These are phyloP conservation scores for Leptinotarsa tumamoca DNA, from an alignment of 2,888 invertebrate genomes.

Conservation along the genomic window DNA sequence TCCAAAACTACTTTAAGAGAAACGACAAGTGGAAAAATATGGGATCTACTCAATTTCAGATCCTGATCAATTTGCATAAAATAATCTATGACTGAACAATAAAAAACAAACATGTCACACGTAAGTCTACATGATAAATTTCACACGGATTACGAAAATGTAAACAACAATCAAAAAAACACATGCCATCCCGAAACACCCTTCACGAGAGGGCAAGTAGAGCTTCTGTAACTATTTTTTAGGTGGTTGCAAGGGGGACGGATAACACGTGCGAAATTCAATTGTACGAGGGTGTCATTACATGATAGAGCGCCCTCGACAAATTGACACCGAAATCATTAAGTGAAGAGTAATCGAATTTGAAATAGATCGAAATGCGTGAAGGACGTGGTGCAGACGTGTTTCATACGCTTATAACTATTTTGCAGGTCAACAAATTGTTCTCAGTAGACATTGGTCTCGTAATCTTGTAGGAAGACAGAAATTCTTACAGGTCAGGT, in stretches of 20 bases:
- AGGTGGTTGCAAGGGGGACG: constrained; percentile 46
- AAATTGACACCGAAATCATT: constrained; percentile 46
- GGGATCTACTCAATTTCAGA: constrained; percentile 28
- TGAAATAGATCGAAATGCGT: constrained; percentile 42
- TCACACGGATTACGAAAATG: constrained; percentile 45
- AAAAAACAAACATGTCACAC: constrained; percentile 44
- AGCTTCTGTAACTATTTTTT: constrained; percentile 45
- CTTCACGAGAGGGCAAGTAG: constrained; percentile 27
- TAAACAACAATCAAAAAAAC: constrained; percentile 49
- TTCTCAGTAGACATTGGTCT: too few species aligned
- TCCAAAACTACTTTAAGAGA: too few species aligned
- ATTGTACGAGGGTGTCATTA: constrained; percentile 62
- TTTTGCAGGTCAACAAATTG: too few species aligned
- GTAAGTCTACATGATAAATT: constrained; percentile 51
- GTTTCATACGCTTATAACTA: background rate
- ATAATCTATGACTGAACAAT: constrained; percentile 24
- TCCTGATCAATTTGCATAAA: constrained; percentile 19
- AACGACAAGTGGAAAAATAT: constrained; percentile 1
- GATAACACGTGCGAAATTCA: constrained; percentile 61
- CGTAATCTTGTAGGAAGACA: too few species aligned
- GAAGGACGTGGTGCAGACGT: constrained; percentile 26
- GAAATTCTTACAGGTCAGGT: too few species aligned
- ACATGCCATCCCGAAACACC: constrained; percentile 36
- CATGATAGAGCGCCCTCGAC: constrained; percentile 49
- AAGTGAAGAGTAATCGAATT: constrained; percentile 49